These are phyloP conservation scores for Keiferia lycopersicella DNA, from an alignment of 2,888 invertebrate species.

Conservation along the genomic window DNA sequence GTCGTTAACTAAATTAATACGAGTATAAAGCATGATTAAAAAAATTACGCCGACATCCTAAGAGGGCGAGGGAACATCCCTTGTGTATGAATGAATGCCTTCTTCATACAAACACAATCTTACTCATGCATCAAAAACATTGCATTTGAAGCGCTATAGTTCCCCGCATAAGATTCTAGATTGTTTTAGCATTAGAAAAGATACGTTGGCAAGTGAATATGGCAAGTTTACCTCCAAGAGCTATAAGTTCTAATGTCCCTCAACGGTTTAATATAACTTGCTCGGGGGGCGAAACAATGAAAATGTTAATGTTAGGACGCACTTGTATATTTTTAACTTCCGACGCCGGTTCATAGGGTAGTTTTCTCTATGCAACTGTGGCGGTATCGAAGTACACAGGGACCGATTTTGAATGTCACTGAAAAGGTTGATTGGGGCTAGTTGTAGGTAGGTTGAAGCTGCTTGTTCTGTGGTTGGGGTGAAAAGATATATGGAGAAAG, in stretches of 20 bases:
- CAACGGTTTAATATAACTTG: conserved; percentile 71
- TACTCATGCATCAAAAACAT: conserved; percentile 31
- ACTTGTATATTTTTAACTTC: conserved; percentile 65
- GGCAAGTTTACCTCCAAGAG: conserved; percentile 73
- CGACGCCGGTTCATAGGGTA: conserved; percentile 46
- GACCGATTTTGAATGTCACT: not conserved
- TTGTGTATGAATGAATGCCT: conserved; percentile 64
- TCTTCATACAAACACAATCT: conserved; percentile 50
- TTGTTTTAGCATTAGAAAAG: conserved; percentile 27
- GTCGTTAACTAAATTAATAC: conserved; percentile 80
- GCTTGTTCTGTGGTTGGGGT: no score
- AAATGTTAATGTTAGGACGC: conserved; percentile 67
- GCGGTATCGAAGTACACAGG: not conserved
- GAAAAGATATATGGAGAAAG: not conserved
- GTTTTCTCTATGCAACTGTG: conserved; percentile 37
- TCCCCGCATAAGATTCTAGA: conserved; percentile 32
- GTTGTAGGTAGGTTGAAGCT: no score
- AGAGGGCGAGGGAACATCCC: conserved; percentile 66
- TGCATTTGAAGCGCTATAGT: conserved; percentile 41
- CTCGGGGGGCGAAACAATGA: conserved; percentile 68
- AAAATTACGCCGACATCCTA: conserved; percentile 73
- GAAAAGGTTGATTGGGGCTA: not conserved
- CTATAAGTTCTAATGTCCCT: conserved; percentile 76
- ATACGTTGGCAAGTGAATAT: conserved; percentile 62
- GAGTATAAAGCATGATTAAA: conserved; percentile 80